Percentiles rank a stretch among this genome's conserved stretches.
Evolutionary conservation across 2,113 vertebrate genomes (phyloP).

Genomic region (Rutilus rutilus): DNA sequence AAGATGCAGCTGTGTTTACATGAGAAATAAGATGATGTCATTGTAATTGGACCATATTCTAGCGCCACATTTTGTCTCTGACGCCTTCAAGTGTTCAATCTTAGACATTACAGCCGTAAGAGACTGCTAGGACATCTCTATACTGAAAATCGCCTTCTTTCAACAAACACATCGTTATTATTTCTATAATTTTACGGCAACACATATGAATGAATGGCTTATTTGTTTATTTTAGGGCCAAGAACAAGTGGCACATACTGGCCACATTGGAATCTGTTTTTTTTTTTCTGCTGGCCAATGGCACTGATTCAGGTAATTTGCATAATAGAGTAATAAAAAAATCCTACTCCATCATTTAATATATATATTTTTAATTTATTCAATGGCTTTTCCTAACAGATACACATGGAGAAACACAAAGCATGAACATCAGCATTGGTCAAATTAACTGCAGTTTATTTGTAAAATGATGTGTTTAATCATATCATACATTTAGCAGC

Average conservation of each 20-base stretch:
- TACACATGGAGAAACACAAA: not conserved
- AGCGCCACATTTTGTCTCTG: constrained; percentile 1
- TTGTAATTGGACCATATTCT: not conserved
- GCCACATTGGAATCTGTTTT: not conserved
- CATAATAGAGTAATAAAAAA: not conserved
- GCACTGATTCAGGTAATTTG: not conserved
- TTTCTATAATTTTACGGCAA: not conserved
- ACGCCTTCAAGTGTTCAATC: constrained; percentile 43
- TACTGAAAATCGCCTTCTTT: not conserved
- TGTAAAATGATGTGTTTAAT: constrained; percentile 66
- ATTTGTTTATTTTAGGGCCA: not conserved
- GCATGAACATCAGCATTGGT: not conserved
- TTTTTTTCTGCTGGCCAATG: not conserved
- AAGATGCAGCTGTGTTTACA: constrained; percentile 16
- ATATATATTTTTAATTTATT: not conserved
- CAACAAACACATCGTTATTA: not conserved
- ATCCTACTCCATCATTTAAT: not conserved
- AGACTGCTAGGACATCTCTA: not conserved
- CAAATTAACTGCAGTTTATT: constrained; percentile 60
- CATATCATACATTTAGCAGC: constrained; percentile 71
- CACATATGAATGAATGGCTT: not conserved
- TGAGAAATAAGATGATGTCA: constrained; percentile 30
- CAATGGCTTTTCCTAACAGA: not conserved
- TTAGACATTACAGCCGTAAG: not conserved
- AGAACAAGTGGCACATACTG: not conserved